Evolutionary conservation across 2,113 vertebrate genomes (phyloP), one percentile per base, ranked within the genome.

Genomic region (Daphoenositta chrysoptera): DNA sequence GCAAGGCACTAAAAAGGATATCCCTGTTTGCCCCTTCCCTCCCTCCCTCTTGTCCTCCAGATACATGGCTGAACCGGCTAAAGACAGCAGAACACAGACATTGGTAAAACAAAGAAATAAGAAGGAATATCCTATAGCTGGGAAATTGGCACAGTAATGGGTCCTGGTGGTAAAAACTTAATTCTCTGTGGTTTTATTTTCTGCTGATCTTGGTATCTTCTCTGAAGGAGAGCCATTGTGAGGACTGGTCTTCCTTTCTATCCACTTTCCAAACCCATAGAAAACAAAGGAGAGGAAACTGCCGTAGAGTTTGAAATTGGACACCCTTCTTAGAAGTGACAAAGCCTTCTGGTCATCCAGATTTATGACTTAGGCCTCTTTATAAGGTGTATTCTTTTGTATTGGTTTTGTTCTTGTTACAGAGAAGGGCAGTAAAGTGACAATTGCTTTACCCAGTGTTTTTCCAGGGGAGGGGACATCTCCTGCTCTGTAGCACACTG

Each of bases 361-460:
- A 61, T 96, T 94, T 90, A 85, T 60, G 50, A 48, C 60, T 73
- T 54, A 27, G 68, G 79, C 56, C 76, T 81, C 68, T 96, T 94
- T 81, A 33, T 88, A 58, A 81, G 80, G 54, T 87, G 10, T 20
- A 27, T 3, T 2, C 82, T 83, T 84, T 69, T 85, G 30, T 76
- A 9, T 19, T 76, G 15, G n/a, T 54, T 90, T 92, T 91, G 33
- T 58, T 88, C 58, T 60, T 42, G 24, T 57, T 82, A 47, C 4
- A 66, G 78, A n/a, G 47, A 40, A 90, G 84, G 63, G 54, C 75
- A 83, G 50, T 83, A 66, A 92, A 88, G 16, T 70, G 22, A 30
- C 30, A 63, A 19, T 70, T 89, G 42, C 48, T 53, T 73, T 82
- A 44, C 26, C 12, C 37, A 37, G 18, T 23, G 8, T 14, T 53